phyloP scores from a whole-genome alignment of 2,888 invertebrate genomes.

The Oscheius myriophilus region DNA sequence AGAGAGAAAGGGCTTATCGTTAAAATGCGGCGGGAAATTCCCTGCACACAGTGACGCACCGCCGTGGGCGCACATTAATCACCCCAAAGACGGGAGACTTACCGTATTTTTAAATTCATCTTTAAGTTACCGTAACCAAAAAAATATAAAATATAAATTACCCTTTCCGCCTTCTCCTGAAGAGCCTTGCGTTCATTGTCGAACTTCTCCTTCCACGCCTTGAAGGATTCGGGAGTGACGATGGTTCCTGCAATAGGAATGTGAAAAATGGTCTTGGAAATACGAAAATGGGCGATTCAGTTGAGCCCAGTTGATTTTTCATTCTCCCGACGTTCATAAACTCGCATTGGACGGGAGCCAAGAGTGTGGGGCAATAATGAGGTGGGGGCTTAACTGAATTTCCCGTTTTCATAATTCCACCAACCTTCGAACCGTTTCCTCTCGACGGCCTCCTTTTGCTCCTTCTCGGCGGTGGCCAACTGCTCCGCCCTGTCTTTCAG shows the following conservation, averaged over 20 bases:
- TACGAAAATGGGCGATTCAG: too few species aligned
- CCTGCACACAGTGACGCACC: slow-evolving; percentile 3
- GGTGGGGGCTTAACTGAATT: too few species aligned
- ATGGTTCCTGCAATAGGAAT: slow-evolving; percentile 80
- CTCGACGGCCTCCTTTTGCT: slow-evolving; percentile 53
- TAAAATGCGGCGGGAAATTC: slow-evolving; percentile 14
- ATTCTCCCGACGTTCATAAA: too few species aligned
- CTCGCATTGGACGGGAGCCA: too few species aligned
- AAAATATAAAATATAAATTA: slow-evolving; percentile 19
- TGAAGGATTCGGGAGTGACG: slow-evolving; percentile 92
- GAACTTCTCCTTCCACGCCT: slow-evolving; percentile 91
- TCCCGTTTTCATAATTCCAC: background rate
- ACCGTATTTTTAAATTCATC: too few species aligned
- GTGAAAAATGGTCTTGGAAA: background rate
- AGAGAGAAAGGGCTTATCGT: slow-evolving; percentile 17
- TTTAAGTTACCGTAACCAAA: too few species aligned
- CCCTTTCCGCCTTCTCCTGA: slow-evolving; percentile 54
- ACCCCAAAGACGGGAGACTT: background rate
- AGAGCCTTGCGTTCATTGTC: slow-evolving; percentile 81
- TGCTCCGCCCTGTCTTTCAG: slow-evolving; percentile 43
- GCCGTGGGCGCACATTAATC: slow-evolving; percentile 2
- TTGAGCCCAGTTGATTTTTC: too few species aligned
- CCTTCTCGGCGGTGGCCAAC: slow-evolving; percentile 45
- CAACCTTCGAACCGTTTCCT: slow-evolving; percentile 86
- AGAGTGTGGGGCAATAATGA: too few species aligned